A percentile compares a stretch with the other conserved stretches of the same genome.
Evolutionary conservation across 2,888 invertebrate genomes (phyloP).

Genomic region (Subacronicta megacephala): DNA sequence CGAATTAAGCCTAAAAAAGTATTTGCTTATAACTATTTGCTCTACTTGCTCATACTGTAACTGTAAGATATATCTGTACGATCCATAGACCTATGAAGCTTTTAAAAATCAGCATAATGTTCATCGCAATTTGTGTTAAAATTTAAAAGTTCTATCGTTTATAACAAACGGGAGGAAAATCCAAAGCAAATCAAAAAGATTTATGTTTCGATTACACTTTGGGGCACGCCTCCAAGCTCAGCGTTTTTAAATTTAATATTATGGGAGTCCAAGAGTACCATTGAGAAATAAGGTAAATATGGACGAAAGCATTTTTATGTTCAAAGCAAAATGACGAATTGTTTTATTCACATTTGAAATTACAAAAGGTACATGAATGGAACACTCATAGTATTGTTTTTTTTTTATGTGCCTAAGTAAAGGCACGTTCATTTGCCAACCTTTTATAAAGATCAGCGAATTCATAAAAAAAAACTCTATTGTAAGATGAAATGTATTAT

Average conservation of each 20-base stretch:
- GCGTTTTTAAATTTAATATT: constrained; percentile 53
- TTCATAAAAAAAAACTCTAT: constrained; percentile 45
- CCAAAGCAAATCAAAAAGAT: constrained; percentile 55
- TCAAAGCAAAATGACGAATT: constrained; percentile 30
- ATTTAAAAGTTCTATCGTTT: constrained; percentile 46
- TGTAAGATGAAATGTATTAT: constrained; percentile 45
- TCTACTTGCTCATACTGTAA: constrained; percentile 19
- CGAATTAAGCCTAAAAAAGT: too few relatives aligned
- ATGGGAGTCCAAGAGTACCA: constrained; percentile 47
- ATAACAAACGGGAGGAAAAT: constrained; percentile 43
- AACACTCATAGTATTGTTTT: constrained; percentile 16
- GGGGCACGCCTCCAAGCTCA: constrained; percentile 46
- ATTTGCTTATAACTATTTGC: too few relatives aligned
- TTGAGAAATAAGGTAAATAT: constrained; percentile 44
- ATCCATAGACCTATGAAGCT: constrained; percentile 17
- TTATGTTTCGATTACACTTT: constrained; percentile 56
- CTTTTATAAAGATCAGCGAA: constrained; percentile 29
- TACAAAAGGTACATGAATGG: constrained; percentile 2
- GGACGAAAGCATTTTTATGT: constrained; percentile 45
- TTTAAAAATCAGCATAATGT: constrained; percentile 27
- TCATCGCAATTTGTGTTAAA: constrained; percentile 14
- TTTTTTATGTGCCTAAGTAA: constrained; percentile 3
- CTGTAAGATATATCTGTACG: constrained; percentile 14
- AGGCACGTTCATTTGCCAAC: constrained; percentile 19
- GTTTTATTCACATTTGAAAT: constrained; percentile 31